Evolutionary conservation across 2,888 invertebrate species (phyloP).

Genomic region (Euplexia lucipara): DNA sequence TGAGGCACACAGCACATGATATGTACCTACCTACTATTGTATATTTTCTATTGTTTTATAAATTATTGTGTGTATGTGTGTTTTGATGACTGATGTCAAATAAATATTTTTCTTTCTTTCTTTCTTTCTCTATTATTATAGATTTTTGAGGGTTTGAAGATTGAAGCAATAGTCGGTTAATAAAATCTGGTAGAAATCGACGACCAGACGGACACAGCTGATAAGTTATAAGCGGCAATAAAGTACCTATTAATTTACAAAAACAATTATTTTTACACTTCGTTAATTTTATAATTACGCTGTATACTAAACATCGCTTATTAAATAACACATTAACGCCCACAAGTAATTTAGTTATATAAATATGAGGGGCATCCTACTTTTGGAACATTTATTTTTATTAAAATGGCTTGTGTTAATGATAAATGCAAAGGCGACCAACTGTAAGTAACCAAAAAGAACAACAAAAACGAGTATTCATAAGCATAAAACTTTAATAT

Average conservation of each 20-base stretch:
- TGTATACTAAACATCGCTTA: neutral
- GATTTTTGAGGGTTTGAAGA: no score
- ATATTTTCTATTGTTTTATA: no score
- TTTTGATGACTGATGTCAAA: no score
- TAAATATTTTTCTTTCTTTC: no score
- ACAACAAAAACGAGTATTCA: neutral
- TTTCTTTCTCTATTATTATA: no score
- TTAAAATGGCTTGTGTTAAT: slow-evolving; percentile 20
- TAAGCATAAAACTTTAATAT: no score
- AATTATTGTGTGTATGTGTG: no score
- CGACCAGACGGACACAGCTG: neutral
- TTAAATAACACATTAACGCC: neutral
- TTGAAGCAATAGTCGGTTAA: no score
- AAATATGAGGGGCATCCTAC: slow-evolving; percentile 34
- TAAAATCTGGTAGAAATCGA: no score
- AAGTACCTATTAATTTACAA: slow-evolving; percentile 9
- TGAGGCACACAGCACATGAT: no score
- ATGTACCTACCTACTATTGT: no score
- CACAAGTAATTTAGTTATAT: slow-evolving; percentile 9
- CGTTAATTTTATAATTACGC: slow-evolving; percentile 34
- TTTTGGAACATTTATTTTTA: slow-evolving; percentile 36
- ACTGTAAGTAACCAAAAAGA: slow-evolving; percentile 35
- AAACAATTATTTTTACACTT: slow-evolving; percentile 18
- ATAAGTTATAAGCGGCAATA: slow-evolving; percentile 3
- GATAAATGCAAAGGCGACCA: slow-evolving; percentile 11